Evolutionary conservation across 1,140 invertebrate species (phyloP).

Genomic region (Drosophila sp.): DNA sequence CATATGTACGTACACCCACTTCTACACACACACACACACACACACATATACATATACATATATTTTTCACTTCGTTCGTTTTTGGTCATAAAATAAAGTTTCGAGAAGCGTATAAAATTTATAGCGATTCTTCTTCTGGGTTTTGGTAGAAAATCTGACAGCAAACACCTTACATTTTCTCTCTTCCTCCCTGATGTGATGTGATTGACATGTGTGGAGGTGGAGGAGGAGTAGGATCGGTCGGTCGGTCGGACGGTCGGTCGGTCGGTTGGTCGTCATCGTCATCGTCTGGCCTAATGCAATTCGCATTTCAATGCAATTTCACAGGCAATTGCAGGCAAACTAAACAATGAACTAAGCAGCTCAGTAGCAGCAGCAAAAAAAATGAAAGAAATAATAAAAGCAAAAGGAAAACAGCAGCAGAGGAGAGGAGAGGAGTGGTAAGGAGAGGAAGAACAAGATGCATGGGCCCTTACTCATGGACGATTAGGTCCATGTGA

Average conservation of each 20-base stretch:
- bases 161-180: conserved; percentile 68
- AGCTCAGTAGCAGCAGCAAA: conserved; percentile 41
- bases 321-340: conserved; percentile 73
- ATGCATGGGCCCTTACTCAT: conserved; percentile 33
- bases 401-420: background rate
- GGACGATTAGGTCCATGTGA: conserved; percentile 65
- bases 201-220: conserved; percentile 72
- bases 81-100: conserved; percentile 75
- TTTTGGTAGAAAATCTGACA: conserved; percentile 72
- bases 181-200: conserved; percentile 24
- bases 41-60: background rate
- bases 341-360: conserved; percentile 66
- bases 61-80: conserved; percentile 34
- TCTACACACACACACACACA: background rate
- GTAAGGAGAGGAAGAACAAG: conserved; percentile 15
- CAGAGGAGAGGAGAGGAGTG: background rate
- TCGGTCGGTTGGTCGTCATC: no score
- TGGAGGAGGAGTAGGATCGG: background rate
- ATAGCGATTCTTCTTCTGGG: conserved; percentile 57
- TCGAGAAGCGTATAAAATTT: conserved; percentile 81
- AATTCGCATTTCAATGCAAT: conserved; percentile 77
- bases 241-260: no score
- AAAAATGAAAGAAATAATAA: background rate
- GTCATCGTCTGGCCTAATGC: conserved; percentile 43
- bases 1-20: background rate